phyloP scores from a whole-genome alignment of 2,888 invertebrate genomes.

The Andricus quercusramuli region DNA sequence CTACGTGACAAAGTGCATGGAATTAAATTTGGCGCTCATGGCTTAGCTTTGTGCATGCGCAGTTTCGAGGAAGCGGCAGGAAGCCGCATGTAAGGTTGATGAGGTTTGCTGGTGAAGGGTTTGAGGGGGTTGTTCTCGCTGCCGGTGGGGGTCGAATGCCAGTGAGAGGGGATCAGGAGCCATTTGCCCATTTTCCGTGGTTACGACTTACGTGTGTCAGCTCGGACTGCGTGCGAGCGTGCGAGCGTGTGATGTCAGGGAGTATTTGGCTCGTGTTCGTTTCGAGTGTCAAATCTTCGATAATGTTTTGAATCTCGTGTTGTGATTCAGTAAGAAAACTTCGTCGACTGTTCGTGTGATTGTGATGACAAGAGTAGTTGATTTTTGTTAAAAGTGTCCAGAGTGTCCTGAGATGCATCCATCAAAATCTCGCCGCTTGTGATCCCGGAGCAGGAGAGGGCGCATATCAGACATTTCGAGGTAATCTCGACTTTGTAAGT shows the following conservation, averaged over 20 bases:
- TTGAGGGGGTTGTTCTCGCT: neutral
- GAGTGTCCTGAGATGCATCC: neutral
- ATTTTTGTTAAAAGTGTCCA: neutral
- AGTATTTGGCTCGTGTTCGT: neutral
- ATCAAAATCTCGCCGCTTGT: neutral
- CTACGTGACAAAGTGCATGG: neutral
- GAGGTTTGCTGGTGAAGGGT: neutral
- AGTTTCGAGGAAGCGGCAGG: neutral
- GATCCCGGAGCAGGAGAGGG: neutral
- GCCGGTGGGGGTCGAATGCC: neutral
- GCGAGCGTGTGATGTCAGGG: neutral
- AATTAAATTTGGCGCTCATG: neutral
- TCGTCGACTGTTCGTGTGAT: neutral
- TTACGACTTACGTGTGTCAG: no score
- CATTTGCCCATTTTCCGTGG: no score
- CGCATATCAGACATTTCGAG: neutral
- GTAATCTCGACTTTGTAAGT: slow-evolving; percentile 17
- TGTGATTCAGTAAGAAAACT: neutral
- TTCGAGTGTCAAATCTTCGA: slow-evolving; percentile 1
- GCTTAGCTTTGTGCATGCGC: neutral
- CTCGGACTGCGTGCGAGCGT: neutral
- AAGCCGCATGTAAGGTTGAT: neutral
- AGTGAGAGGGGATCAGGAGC: no score
- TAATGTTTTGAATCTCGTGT: neutral
- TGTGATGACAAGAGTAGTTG: neutral